Conservation (phyloP, 2,797 vertebrate genomes). For the Phaenicophaeus curvirostris region DNA sequence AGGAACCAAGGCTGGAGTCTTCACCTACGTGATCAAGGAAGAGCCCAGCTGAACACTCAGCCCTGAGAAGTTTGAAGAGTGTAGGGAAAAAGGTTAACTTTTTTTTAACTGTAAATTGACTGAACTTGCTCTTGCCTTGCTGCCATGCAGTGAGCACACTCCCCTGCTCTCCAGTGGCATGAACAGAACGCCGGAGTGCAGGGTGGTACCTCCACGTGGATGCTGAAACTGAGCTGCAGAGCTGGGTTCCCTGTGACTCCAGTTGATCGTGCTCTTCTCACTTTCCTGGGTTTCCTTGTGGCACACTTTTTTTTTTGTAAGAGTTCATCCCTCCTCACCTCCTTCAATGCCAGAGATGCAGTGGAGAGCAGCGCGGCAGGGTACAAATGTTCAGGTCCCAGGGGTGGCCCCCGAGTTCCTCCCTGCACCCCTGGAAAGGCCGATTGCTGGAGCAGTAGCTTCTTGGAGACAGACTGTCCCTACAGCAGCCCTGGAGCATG, state of each 20-base stretch:
- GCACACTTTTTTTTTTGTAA: background rate
- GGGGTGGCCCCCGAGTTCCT: too few relatives aligned
- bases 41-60: background rate
- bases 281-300: background rate
- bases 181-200: too few relatives aligned
- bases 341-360: too few relatives aligned
- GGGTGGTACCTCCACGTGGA: background rate
- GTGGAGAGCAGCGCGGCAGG: too few relatives aligned
- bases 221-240: background rate
- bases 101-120: background rate
- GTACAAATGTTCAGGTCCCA: accelerated
- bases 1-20: background rate
- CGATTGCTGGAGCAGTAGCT: background rate
- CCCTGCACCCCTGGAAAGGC: too few relatives aligned
- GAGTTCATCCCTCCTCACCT: background rate
- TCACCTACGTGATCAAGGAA: background rate
- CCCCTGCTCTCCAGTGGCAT: background rate
- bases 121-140: background rate
- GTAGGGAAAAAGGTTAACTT: background rate
- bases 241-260: background rate
- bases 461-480: background rate
- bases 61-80: background rate
- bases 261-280: accelerated
- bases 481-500: accelerated
- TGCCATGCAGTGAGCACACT: background rate